Base-by-base conservation (phyloP, 2,113 vertebrate genomes). In the Phaethon lepturus region DNA sequence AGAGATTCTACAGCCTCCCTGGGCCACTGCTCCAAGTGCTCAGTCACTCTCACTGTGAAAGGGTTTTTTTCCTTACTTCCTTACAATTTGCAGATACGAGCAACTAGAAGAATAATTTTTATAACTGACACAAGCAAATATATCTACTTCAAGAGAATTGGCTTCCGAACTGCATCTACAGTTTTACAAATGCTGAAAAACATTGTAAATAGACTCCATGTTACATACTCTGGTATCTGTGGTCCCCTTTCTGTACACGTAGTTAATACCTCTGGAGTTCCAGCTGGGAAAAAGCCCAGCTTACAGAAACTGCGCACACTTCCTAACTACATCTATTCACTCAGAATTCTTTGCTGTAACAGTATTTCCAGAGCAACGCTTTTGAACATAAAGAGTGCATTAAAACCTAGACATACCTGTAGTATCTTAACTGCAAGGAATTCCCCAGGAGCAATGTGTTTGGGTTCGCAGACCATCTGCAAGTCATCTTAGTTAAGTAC, bases 401-500 rank as follows among this genome's bases (percentile, higher is more conserved):
- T 31, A 72, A 95, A 92, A 67, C 26, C 35, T 53, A 49, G 19
- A 93, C 98, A 13, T 92, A 98, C 98, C 98, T 98, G 85, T 96
- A 86, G 90, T 98, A 99, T 25, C 97, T 97, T 13, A 99, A 94
- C 63, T 93, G 97, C 82, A 98, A 96, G 59, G 96, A 96, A 25
- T 90, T 98, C 82, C 97, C 98, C 75, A 92, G 64, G 47, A 98
- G 88, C 63, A 96, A 35, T 2, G 93, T 95, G 72, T 84, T 73
- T 53, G 97, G 69, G 69, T 96, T 94, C 94, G 96, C 91, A 63
- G 97, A 98, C 99, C 99, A 99, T 87, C 97, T 98, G 91, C 99
- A 99, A 85, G 98, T 99, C 99, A 99, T 99, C 52, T 97, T 98
- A 68, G 90, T 98, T 79, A 99, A 97, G 83, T 98, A 97, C 4